Percentiles rank a stretch among this genome's conserved stretches.
These are phyloP conservation scores for Lottia scabra DNA, from an alignment of 2,888 invertebrate genomes.

Conservation along the genomic window DNA sequence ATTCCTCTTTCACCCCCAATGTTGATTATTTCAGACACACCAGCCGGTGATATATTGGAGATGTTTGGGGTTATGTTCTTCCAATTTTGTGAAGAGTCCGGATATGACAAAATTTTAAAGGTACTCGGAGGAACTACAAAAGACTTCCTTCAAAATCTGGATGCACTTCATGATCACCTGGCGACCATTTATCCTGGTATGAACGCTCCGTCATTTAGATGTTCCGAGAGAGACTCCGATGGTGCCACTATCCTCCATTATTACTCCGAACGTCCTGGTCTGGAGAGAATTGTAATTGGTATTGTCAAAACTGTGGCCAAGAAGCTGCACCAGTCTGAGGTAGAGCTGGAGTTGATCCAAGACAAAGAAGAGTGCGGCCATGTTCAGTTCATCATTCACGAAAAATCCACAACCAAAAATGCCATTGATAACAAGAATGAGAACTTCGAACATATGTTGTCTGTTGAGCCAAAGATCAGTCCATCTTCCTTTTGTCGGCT, in stretches of 20 bases:
- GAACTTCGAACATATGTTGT: conserved; percentile 33
- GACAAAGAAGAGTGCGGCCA: conserved; percentile 91
- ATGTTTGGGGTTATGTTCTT: conserved; percentile 64
- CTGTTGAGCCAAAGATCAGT: conserved; percentile 52
- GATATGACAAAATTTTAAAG: conserved; percentile 94
- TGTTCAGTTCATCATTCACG: conserved; percentile 71
- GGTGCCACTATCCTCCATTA: conserved; percentile 82
- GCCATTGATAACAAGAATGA: conserved; percentile 13
- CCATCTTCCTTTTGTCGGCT: conserved; percentile 74
- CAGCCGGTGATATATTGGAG: conserved; percentile 57
- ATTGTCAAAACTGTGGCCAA: conserved; percentile 98
- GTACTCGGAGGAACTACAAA: conserved; percentile 93
- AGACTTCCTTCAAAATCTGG: conserved; percentile 95
- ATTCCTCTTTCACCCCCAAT: too few relatives aligned
- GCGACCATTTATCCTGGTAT: conserved; percentile 84
- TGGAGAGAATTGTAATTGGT: conserved; percentile 97
- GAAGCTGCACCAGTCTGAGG: conserved; percentile 81
- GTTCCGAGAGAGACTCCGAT: conserved; percentile 69
- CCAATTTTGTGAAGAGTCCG: conserved; percentile 72
- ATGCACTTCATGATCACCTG: conserved; percentile 94
- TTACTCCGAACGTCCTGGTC: conserved; percentile 94
- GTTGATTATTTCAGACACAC: conserved; percentile 40
- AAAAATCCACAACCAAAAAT: conserved; percentile 32
- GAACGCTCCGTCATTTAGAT: conserved; percentile 87
- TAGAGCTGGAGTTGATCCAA: conserved; percentile 86